Base-by-base conservation (phyloP, 2,888 invertebrate species). In the Phengaris arion region DNA sequence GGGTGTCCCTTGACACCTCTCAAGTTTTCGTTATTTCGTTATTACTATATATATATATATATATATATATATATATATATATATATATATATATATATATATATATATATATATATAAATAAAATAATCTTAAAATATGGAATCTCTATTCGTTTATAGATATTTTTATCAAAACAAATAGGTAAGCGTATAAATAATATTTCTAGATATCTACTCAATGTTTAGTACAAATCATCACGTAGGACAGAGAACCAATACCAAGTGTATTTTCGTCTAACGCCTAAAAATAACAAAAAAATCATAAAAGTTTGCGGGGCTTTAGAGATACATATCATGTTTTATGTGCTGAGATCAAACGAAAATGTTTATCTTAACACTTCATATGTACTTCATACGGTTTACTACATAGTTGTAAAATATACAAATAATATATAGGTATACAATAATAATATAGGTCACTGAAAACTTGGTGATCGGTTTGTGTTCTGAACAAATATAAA, bases 311-410 rank as follows among this genome's bases (percentile, higher is more conserved):
- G 15, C 70, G 75, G n/a, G 35, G 48, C 57, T 75, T 48, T 54
- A 8, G 48, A 75, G 75, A 55, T 69, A 68, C 75, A 57, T 75
- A 75, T 75, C 75, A 57, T 68, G 10, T 73, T 78, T 74, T 76
- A 76, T 70, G 57, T 74, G 69, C 74, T 76, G 68, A 78, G 76
- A 77, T 79, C 76, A 77, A 79, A 78, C 74, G 76, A 77, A 76
- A 72, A 15, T 77, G 75, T 79, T 77, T 76, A 76, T 68, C 59
- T 70, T 74, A 76, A 73, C 74, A 74, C 76, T 77, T 74, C 74
- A 69, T 64, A 64, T 68, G 74, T 74, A 57, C 74, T 69, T 75
- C 68, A 72, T 76, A 74, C 48, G 54, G 13, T 68, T 48, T 57
- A 55, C 69, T 12, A 22, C 22, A n/a, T 73, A 52, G 52, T 54